phyloP scores from a whole-genome alignment of 2,888 invertebrate species.

The Linyphia triangularis region DNA sequence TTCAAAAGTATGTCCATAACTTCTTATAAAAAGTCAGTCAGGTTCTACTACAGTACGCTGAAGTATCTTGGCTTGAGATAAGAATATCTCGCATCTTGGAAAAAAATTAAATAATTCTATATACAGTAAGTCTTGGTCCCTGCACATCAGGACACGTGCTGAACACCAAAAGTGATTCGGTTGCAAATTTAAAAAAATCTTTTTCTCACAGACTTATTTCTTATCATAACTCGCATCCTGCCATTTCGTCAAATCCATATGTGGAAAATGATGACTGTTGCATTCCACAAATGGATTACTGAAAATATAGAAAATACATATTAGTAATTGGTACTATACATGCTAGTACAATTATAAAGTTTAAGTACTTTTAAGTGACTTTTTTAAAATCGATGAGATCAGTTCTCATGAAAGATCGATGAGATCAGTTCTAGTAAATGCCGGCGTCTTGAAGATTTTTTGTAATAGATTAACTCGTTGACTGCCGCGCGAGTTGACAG shows the following conservation, averaged over 20 bases:
- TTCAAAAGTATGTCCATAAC: not conserved
- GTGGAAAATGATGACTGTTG: constrained; percentile 91
- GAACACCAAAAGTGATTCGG: constrained; percentile 19
- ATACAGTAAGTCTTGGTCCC: constrained; percentile 40
- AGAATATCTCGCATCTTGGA: constrained; percentile 30
- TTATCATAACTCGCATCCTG: constrained; percentile 83
- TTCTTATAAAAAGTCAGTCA: constrained; percentile 20
- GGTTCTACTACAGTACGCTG: constrained; percentile 30
- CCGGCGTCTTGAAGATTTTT: too few species aligned
- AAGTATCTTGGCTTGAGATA: constrained; percentile 50
- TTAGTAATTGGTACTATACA: not conserved
- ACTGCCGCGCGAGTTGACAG: too few species aligned
- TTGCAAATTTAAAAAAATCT: not conserved
- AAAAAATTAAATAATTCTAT: constrained; percentile 67
- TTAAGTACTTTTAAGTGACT: too few species aligned
- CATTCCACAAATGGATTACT: constrained; percentile 83
- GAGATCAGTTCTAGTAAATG: too few species aligned
- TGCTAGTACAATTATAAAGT: not conserved
- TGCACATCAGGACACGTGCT: constrained; percentile 8
- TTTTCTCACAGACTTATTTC: constrained; percentile 31
- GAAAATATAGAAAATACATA: constrained; percentile 65
- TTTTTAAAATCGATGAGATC: too few species aligned
- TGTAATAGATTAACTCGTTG: too few species aligned
- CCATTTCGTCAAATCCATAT: constrained; percentile 94
- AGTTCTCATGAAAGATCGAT: too few species aligned